Conservation (phyloP, 1,140 invertebrate species). For the Planococcus citri region DNA sequence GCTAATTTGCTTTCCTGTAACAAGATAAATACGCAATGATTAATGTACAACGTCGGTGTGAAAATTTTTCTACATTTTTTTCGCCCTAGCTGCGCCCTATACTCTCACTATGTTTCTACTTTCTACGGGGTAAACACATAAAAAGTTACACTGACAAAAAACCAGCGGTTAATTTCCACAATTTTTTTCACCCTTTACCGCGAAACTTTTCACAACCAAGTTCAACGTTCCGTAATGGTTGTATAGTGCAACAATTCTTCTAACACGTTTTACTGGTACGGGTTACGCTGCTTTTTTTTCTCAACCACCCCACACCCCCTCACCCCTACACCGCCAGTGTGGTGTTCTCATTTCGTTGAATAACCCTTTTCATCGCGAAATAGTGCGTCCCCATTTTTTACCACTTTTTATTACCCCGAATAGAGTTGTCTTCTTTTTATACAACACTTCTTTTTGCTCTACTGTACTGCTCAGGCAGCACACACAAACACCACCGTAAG, state of each 20-base stretch:
- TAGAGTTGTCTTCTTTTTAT: background rate
- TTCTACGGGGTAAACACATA: no score
- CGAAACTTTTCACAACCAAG: background rate
- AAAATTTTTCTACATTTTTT: background rate
- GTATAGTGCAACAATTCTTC: background rate
- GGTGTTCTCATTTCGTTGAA: background rate
- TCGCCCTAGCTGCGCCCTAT: no score
- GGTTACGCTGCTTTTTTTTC: background rate
- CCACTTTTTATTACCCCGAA: slow-evolving; percentile 1
- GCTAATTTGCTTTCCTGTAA: background rate
- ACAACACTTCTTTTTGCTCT: no score
- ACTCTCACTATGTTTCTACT: no score
- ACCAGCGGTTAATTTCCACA: background rate
- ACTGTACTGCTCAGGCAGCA: no score
- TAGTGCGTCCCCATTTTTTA: background rate
- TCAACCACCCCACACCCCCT: background rate
- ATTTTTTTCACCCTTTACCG: background rate
- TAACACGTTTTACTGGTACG: background rate
- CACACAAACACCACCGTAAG: no score
- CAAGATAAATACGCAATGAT: background rate
- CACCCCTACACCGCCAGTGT: background rate
- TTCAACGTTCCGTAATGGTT: background rate
- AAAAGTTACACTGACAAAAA: background rate
- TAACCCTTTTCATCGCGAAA: slow-evolving; percentile 2
- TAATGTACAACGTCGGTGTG: no score